Percentiles rank a stretch among this genome's conserved stretches.
Evolutionary conservation across 2,113 vertebrate species (phyloP).

Genomic region (Pseudonaja textilis): DNA sequence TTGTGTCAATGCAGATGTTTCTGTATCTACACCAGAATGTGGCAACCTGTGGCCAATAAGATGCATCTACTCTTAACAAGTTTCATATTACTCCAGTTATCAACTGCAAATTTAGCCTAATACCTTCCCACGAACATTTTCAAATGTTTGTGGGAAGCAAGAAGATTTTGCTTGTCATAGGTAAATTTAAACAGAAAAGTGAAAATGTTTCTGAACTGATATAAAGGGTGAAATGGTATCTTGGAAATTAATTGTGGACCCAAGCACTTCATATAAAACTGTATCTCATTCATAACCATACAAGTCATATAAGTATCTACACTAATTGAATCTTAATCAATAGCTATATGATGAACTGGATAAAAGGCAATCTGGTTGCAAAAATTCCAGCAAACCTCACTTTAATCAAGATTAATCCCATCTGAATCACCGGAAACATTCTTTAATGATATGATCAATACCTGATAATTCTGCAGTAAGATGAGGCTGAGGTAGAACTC

Average conservation of each 20-base stretch:
- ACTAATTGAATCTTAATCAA: neutral
- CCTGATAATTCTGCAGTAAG: conserved; percentile 98
- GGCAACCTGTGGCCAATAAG: neutral
- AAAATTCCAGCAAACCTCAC: neutral
- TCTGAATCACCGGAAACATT: neutral
- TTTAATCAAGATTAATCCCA: neutral
- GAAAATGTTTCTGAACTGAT: neutral
- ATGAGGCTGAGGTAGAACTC: conserved; percentile 99
- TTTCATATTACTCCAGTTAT: neutral
- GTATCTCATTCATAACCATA: neutral
- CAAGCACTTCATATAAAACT: neutral
- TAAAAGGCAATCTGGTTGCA: neutral
- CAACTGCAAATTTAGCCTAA: neutral
- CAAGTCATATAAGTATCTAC: neutral
- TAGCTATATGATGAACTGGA: neutral
- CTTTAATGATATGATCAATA: conserved; percentile 38
- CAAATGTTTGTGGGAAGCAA: neutral
- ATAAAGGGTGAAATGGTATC: neutral
- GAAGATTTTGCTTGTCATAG: neutral
- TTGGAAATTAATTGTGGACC: neutral
- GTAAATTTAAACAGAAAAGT: neutral
- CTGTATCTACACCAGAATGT: neutral
- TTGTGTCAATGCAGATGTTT: neutral
- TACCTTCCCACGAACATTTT: neutral
- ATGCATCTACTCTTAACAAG: neutral